These are phyloP conservation scores for Epistrophe grossulariae DNA, from an alignment of 2,888 invertebrate species.

Conservation along the genomic window DNA sequence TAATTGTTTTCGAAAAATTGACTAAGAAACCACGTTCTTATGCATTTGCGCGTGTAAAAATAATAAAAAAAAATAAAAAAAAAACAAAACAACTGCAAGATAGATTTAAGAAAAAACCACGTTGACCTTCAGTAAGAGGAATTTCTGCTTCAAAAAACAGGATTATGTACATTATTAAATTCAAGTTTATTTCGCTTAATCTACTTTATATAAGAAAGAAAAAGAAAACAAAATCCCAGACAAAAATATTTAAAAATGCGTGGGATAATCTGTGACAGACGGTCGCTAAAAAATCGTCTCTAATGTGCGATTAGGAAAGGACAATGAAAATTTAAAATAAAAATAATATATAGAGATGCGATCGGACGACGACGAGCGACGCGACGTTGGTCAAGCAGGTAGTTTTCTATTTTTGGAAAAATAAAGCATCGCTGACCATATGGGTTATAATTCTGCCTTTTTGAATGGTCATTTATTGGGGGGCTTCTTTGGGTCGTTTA, in stretches of 20 bases:
- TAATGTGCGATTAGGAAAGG: conserved; percentile 37
- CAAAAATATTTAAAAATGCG: conserved; percentile 57
- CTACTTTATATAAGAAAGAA: conserved; percentile 12
- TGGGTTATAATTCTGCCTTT: conserved; percentile 61
- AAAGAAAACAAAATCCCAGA: conserved; percentile 23
- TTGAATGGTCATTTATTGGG: conserved; percentile 53
- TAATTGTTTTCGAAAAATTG: too few species aligned
- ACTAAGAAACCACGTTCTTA: too few species aligned
- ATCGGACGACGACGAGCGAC: not conserved
- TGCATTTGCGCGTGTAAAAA: too few species aligned
- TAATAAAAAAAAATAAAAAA: not conserved
- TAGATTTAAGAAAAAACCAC: not conserved
- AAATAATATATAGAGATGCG: not conserved
- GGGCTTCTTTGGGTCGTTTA: not conserved
- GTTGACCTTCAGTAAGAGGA: not conserved
- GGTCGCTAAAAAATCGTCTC: conserved; percentile 5
- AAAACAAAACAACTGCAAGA: not conserved
- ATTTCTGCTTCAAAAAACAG: not conserved
- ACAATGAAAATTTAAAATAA: conserved; percentile 10
- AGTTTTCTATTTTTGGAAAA: conserved; percentile 5
- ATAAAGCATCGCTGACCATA: conserved; percentile 46
- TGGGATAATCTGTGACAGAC: conserved; percentile 64
- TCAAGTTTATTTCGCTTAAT: conserved; percentile 16
- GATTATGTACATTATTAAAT: not conserved
- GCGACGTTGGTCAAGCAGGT: conserved; percentile 57